Conservation (phyloP, 1,140 invertebrate genomes). For the Drosophila tani region DNA sequence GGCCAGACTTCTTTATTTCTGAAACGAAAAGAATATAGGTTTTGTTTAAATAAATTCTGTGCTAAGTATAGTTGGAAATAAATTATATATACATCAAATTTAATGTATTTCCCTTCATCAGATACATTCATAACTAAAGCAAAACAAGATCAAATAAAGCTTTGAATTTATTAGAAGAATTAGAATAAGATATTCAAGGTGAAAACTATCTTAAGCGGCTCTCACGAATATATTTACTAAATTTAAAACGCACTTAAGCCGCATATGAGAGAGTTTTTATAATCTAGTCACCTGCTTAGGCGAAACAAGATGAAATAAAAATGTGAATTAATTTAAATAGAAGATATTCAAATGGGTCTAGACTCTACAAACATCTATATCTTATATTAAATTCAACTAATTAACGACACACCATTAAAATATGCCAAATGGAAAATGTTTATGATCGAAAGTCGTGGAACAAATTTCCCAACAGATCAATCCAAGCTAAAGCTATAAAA, state of each 20-base stretch:
- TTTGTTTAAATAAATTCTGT: not conserved
- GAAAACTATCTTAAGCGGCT: not conserved
- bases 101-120: too few species aligned
- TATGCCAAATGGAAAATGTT: conserved; percentile 37
- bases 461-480: conserved; percentile 48
- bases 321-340: conserved; percentile 30
- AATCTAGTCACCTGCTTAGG: not conserved
- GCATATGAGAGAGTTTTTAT: not conserved
- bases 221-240: not conserved
- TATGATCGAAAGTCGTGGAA: conserved; percentile 41
- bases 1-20: not conserved
- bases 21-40: not conserved
- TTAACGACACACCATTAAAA: conserved; percentile 38
- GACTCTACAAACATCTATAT: not conserved
- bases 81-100: not conserved
- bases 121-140: not conserved
- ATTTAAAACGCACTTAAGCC: not conserved
- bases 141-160: not conserved
- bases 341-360: conserved; percentile 27
- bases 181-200: conserved; percentile 4
- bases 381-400: conserved; percentile 24
- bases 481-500: conserved; percentile 30
- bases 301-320: conserved; percentile 5
- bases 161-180: not conserved
- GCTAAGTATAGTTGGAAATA: not conserved